These are phyloP conservation scores for Agrotis clavis DNA, from an alignment of 2,888 invertebrate species.

Conservation along the genomic window DNA sequence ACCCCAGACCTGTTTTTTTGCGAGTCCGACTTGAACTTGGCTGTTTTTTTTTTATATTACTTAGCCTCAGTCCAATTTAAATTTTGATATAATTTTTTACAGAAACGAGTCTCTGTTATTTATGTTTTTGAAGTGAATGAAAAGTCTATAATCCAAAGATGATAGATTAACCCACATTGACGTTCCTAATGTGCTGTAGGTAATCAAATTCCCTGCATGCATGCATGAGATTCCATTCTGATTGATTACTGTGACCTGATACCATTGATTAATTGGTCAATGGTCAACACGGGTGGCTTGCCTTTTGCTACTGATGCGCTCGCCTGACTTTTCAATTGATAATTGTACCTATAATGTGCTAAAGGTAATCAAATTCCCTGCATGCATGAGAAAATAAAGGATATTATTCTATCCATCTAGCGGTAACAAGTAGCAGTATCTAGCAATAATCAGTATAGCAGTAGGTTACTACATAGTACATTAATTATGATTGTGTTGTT, in stretches of 20 bases:
- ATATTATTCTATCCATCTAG: too few relatives aligned
- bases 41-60: too few relatives aligned
- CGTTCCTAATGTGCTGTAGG: slow-evolving; percentile 36
- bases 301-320: slow-evolving; percentile 20
- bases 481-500: neutral
- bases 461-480: too few relatives aligned
- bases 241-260: slow-evolving; percentile 55
- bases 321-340: slow-evolving; percentile 27
- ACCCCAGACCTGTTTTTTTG: too few relatives aligned
- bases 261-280: slow-evolving; percentile 52
- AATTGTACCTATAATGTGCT: neutral
- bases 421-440: too few relatives aligned
- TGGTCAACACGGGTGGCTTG: slow-evolving; percentile 34
- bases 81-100: neutral
- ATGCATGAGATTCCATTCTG: slow-evolving; percentile 53
- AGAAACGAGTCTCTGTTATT: too few relatives aligned
- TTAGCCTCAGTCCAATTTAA: neutral
- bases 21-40: too few relatives aligned
- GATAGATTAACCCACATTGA: slow-evolving; percentile 21
- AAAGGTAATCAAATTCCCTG: too few relatives aligned
- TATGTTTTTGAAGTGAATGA: too few relatives aligned
- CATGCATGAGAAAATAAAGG: too few relatives aligned
- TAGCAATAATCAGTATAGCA: too few relatives aligned
- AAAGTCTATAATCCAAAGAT: neutral
- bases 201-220: slow-evolving; percentile 42